These are phyloP conservation scores for Xenopus laevis DNA, from an alignment of 2,113 vertebrate genomes.

Conservation along the genomic window DNA sequence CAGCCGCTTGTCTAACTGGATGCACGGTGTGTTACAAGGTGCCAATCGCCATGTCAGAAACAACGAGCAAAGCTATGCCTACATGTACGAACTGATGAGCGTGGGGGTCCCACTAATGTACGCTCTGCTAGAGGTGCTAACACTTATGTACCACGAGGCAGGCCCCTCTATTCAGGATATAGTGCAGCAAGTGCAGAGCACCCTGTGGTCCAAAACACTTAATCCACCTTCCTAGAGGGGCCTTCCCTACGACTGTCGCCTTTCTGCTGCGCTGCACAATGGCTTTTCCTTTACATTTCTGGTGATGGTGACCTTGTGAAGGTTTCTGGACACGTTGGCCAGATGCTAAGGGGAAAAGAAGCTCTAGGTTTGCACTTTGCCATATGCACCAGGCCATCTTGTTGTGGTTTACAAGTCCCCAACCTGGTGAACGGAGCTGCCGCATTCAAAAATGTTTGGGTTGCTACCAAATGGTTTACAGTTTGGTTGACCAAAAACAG, in stretches of 20 bases:
- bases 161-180: slow-evolving; percentile 66
- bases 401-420: no score
- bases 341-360: no score
- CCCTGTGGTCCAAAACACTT: slow-evolving; percentile 62
- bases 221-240: slow-evolving; percentile 32
- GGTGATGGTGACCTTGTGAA: neutral
- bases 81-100: slow-evolving; percentile 88
- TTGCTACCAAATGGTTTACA: no score
- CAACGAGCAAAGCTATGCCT: slow-evolving; percentile 83
- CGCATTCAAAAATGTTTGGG: no score
- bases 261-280: neutral
- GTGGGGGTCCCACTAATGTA: slow-evolving; percentile 84
- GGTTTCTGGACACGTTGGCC: neutral
- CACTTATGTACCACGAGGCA: slow-evolving; percentile 79
- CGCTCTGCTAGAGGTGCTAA: slow-evolving; percentile 78
- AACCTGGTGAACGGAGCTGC: no score
- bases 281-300: neutral
- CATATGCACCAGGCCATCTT: slow-evolving; percentile 42
- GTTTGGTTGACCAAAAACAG: no score
- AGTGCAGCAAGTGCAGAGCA: slow-evolving; percentile 71
- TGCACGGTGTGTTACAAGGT: slow-evolving; percentile 66
- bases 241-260: slow-evolving; percentile 46
- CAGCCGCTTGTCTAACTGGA: slow-evolving; percentile 69
- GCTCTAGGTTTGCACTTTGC: slow-evolving; percentile 41
- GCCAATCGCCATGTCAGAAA: slow-evolving; percentile 76